These are phyloP conservation scores for Ceuthmochares aereus DNA, from an alignment of 2,113 vertebrate species.

Conservation along the genomic window DNA sequence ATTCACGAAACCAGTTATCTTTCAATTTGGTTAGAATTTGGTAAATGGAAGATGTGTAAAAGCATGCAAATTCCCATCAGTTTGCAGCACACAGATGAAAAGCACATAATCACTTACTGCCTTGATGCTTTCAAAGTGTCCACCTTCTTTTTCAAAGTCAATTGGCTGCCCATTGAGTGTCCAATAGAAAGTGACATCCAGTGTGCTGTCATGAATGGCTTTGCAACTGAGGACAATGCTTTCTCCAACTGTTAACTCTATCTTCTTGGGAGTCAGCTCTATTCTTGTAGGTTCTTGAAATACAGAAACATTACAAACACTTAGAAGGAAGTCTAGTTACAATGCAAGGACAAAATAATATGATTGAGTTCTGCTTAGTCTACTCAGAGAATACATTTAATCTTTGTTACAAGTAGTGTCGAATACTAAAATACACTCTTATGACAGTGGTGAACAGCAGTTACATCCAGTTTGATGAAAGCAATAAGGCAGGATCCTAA, in stretches of 20 bases:
- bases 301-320: slow-evolving; percentile 31
- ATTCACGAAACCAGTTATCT: neutral
- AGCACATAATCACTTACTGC: slow-evolving; percentile 85
- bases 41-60: neutral
- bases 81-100: neutral
- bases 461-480: neutral
- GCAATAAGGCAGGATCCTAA: neutral
- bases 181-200: slow-evolving; percentile 93
- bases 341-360: neutral
- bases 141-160: slow-evolving; percentile 87
- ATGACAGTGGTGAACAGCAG: neutral
- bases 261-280: slow-evolving; percentile 88
- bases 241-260: slow-evolving; percentile 94
- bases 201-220: slow-evolving; percentile 87
- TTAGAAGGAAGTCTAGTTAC: neutral
- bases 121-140: slow-evolving; percentile 95
- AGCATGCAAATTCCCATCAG: neutral
- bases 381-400: neutral
- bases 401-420: neutral
- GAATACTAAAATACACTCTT: neutral
- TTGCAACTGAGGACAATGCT: slow-evolving; percentile 95
- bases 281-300: slow-evolving; percentile 91
- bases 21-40: neutral
- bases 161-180: slow-evolving; percentile 89
- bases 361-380: neutral